Evolutionary conservation across 2,888 invertebrate genomes (phyloP).

Genomic region (Tryphoninae sp.): DNA sequence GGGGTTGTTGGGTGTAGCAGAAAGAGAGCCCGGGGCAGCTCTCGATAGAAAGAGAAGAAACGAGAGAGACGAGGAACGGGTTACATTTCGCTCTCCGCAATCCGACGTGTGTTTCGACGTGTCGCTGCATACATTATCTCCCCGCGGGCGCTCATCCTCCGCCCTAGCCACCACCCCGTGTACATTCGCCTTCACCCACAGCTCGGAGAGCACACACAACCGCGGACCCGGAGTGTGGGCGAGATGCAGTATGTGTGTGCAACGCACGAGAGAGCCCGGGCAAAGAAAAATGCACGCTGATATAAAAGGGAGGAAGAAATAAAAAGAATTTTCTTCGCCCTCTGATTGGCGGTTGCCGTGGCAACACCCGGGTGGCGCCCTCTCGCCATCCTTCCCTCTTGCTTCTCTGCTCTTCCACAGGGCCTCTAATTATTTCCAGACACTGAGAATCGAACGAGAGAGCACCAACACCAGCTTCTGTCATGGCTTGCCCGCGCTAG

Average conservation of each 20-base stretch:
- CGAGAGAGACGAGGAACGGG: constrained; percentile 59
- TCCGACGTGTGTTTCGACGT: constrained; percentile 75
- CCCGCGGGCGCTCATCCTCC: constrained; percentile 65
- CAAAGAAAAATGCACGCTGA: constrained; percentile 63
- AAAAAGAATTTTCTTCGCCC: constrained; percentile 77
- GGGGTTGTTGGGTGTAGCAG: constrained; percentile 37
- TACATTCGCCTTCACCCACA: constrained; percentile 42
- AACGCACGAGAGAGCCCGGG: constrained; percentile 61
- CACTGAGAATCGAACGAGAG: constrained; percentile 81
- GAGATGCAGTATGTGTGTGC: constrained; percentile 54
- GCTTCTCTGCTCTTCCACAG: constrained; percentile 22
- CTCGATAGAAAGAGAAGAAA: constrained; percentile 57
- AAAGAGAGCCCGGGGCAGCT: constrained; percentile 42
- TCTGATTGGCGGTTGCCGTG: constrained; percentile 82
- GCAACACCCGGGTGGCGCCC: constrained; percentile 78
- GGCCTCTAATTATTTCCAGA: constrained; percentile 82
- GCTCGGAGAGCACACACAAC: constrained; percentile 46
- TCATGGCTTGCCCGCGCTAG: background rate
- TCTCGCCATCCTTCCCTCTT: constrained; percentile 51
- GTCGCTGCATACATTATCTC: constrained; percentile 80
- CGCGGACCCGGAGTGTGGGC: constrained; percentile 45
- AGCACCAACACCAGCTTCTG: constrained; percentile 54
- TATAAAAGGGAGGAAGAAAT: constrained; percentile 51
- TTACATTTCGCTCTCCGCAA: constrained; percentile 61
- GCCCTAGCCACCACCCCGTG: constrained; percentile 39